Conservation (phyloP, 1,140 invertebrate genomes). For the Penaeus chinensis region DNA sequence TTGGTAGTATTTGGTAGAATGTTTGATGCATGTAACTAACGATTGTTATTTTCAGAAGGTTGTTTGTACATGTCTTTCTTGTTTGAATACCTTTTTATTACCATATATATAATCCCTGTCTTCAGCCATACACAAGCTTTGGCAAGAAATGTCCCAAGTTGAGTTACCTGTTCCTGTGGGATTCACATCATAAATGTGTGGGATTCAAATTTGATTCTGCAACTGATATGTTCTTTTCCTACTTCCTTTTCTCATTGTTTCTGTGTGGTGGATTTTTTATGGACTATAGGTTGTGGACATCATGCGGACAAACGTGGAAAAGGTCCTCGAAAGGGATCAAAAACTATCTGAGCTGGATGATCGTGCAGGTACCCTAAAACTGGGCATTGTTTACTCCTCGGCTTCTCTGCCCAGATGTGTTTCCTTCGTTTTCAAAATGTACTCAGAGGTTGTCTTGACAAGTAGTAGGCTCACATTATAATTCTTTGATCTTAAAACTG, state of each 20-base stretch:
- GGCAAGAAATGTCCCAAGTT: no score
- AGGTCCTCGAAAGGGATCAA: conserved; percentile 97
- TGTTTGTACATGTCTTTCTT: no score
- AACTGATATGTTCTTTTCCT: conserved; percentile 31
- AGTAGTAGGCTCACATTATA: no score
- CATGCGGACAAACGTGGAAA: conserved; percentile 98
- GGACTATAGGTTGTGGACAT: conserved; percentile 83
- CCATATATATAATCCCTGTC: no score
- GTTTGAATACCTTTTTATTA: no score
- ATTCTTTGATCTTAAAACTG: no score
- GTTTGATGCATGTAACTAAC: no score
- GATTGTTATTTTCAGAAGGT: no score
- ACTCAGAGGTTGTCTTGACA: neutral
- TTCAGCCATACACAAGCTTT: no score
- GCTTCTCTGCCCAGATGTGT: conserved; percentile 17
- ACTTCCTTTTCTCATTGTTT: conserved; percentile 2
- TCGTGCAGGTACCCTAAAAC: conserved; percentile 73
- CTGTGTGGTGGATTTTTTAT: conserved; percentile 71
- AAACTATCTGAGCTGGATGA: conserved; percentile 95
- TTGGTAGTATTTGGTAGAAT: no score
- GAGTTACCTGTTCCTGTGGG: no score
- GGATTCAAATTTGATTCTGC: conserved; percentile 37
- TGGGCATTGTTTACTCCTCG: neutral
- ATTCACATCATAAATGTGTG: no score
- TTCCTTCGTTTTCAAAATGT: conserved; percentile 5